Evolutionary conservation across 2,888 invertebrate genomes (phyloP), one percentile per base, ranked within the genome.

Genomic region (Lepidochrysops patricia): DNA sequence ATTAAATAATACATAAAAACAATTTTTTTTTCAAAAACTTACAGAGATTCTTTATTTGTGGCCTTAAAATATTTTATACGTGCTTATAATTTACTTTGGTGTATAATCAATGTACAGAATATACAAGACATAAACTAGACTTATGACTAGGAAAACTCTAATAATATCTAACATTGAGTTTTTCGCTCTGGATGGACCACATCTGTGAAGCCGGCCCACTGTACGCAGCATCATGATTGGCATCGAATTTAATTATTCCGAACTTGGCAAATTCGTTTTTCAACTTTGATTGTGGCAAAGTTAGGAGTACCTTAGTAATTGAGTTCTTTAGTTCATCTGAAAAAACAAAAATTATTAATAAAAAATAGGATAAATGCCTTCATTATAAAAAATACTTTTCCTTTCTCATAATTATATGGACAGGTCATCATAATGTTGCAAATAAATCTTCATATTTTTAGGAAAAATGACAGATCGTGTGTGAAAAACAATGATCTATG

Each of bases 121-220:
- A 70, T 90, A 89, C 62, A 90, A 68, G 43, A 87, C 79, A 69
- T 89, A 90, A 27, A 84, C 26, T 62, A 89, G 71, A 60, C 85
- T 80, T 58, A 81, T 67, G 35, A 82, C 66, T 15, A 90, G 73
- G 29, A 77, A 67, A 57, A 82, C 63, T 70, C 90, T 89, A 91
- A 85, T 90, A 91, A 87, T 90, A 90, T 72, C 87, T 77, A 77
- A 90, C 70, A 73, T 85, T 88, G 82, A 90, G 82, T 75, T 84
- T 86, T 71, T 84, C 84, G 67, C 77, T 79, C 72, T 84, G 79
- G 80, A 80, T 77, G 80, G 85, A 73, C 80, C 89, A 81, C 84
- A 86, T 73, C 75, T 89, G 89, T 82, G 89, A 84, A 84, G 82
- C 73, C 77, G 83, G 73, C 81, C 86, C 83, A 77, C 87, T 72